A percentile compares a stretch with the other conserved stretches of the same genome.
Evolutionary conservation across 35 echinoderm and acorn worm species (phyloP).

Genomic region (Chiridota heheva): DNA sequence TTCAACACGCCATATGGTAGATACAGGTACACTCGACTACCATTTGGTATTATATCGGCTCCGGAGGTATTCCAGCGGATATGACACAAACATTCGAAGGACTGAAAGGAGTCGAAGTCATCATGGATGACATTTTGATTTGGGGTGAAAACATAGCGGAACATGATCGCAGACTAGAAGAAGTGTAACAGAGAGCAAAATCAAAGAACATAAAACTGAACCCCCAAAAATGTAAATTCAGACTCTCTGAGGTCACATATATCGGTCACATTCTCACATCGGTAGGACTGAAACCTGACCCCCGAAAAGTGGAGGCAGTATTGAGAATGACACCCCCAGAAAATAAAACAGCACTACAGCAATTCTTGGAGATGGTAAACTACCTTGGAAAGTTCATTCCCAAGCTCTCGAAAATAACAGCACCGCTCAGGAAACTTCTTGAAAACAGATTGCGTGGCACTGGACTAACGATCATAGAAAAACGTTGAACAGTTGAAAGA

Average conservation of each 20-base stretch:
- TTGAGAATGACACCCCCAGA: constrained; percentile 32
- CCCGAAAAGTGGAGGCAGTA: constrained; percentile 56
- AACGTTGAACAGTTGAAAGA: neutral
- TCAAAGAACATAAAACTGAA: no score
- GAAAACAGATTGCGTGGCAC: constrained; percentile 40
- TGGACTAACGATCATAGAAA: constrained; percentile 15
- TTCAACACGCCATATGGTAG: constrained; percentile 52
- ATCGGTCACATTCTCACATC: no score
- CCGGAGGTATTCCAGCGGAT: constrained; percentile 17
- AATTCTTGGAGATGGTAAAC: constrained; percentile 50
- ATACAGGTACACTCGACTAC: constrained; percentile 39
- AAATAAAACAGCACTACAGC: constrained; percentile 31
- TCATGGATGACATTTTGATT: no score
- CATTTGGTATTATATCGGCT: constrained; percentile 37
- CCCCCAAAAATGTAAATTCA: constrained; percentile 8
- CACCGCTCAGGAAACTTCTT: constrained; percentile 32
- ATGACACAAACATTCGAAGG: constrained; percentile 33
- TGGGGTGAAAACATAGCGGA: no score
- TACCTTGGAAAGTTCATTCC: constrained; percentile 57
- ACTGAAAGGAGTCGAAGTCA: constrained; percentile 43
- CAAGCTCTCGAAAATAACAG: constrained; percentile 22
- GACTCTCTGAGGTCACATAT: no score
- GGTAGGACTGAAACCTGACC: no score
- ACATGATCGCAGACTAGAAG: no score
- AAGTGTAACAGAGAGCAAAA: no score